Percentiles rank a stretch among this genome's conserved stretches.
phyloP scores from a whole-genome alignment of 1,140 invertebrate species.

The Triops longicaudatus region DNA sequence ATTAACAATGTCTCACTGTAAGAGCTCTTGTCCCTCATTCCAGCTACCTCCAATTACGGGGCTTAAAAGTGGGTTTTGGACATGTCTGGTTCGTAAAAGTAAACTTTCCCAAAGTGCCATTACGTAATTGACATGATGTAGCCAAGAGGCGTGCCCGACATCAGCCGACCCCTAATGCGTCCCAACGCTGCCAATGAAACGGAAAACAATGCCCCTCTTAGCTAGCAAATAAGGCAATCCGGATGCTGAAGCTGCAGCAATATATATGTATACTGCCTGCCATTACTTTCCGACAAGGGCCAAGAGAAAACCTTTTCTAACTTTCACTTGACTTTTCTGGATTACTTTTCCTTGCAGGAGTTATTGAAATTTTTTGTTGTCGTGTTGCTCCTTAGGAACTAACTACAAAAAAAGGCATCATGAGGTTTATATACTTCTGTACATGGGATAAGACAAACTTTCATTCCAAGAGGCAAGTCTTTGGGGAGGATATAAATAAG shows the following conservation, averaged over 20 bases:
- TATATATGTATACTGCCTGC: background rate
- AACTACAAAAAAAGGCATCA: background rate
- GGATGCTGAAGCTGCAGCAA: constrained; percentile 14
- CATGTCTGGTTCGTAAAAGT: background rate
- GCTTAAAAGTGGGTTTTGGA: background rate
- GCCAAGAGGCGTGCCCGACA: background rate
- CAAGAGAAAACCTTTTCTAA: background rate
- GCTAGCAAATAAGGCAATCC: constrained; percentile 14
- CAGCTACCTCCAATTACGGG: background rate
- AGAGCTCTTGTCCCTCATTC: background rate
- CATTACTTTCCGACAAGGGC: background rate
- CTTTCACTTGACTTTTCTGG: constrained; percentile 5
- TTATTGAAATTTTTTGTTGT: background rate
- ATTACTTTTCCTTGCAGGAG: background rate
- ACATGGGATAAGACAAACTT: constrained; percentile 8
- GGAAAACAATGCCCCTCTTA: constrained; percentile 7
- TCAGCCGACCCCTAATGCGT: background rate
- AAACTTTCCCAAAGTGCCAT: background rate
- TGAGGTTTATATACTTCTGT: background rate
- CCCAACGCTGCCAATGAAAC: background rate
- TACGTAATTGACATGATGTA: constrained; percentile 7
- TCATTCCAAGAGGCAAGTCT: background rate
- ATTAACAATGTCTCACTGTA: too few species aligned
- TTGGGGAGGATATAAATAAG: background rate
- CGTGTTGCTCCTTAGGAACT: background rate